These are phyloP conservation scores for Philopedon plagiatum DNA, from an alignment of 2,888 invertebrate species.

Conservation along the genomic window DNA sequence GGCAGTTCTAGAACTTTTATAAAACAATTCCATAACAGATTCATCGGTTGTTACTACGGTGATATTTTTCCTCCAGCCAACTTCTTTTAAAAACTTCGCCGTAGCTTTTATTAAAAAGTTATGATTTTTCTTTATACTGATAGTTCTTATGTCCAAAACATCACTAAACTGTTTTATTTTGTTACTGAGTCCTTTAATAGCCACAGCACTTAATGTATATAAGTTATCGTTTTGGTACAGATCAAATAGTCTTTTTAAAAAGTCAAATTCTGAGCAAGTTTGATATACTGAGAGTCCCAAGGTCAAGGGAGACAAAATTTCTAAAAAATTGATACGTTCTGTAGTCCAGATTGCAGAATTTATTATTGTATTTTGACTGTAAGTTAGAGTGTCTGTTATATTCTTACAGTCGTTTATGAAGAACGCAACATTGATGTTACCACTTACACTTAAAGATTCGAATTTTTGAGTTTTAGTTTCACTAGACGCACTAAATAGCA, in stretches of 20 bases:
- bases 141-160: constrained; percentile 58
- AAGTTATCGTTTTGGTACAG: constrained; percentile 56
- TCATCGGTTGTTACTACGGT: constrained; percentile 62
- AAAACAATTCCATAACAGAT: constrained; percentile 61
- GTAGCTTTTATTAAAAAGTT: constrained; percentile 59
- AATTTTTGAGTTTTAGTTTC: constrained; percentile 17
- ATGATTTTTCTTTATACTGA: constrained; percentile 50
- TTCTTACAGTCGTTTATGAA: constrained; percentile 60
- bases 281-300: constrained; percentile 61
- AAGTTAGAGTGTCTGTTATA: constrained; percentile 38
- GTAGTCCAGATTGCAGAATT: constrained; percentile 64
- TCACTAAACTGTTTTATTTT: constrained; percentile 60
- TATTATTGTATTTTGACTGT: constrained; percentile 57
- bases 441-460: constrained; percentile 53
- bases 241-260: constrained; percentile 60
- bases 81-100: constrained; percentile 58
- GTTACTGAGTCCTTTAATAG: constrained; percentile 42
- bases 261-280: constrained; percentile 60
- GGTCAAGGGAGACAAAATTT: constrained; percentile 56
- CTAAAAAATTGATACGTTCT: constrained; percentile 62
- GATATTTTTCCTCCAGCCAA: constrained; percentile 63
- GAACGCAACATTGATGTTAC: constrained; percentile 61
- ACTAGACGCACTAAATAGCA: constrained; percentile 30
- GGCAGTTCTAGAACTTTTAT: constrained; percentile 58
- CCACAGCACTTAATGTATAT: constrained; percentile 60